Base-by-base conservation (phyloP, 2,888 invertebrate species). In the Lepidonotus clava region DNA sequence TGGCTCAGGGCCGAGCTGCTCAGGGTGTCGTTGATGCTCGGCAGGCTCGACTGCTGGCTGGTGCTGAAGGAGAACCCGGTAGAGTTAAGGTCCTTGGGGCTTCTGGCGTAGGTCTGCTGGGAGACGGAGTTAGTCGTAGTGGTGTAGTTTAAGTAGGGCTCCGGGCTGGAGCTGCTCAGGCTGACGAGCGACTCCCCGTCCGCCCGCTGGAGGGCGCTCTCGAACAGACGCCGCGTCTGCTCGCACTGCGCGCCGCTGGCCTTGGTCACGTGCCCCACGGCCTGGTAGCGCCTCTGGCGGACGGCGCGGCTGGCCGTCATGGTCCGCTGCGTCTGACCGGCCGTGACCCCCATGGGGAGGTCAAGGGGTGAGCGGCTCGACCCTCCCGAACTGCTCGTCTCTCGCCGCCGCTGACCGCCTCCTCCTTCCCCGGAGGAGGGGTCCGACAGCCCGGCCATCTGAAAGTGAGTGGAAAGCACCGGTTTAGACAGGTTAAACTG, bases 401-500 rank as follows among this genome's bases (percentile, higher is more conserved):
- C 56, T 8, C 56, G 8, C 24, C 56, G 56, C 56, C 56, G 14
- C 21, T 5, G 5, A 5, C 21, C 11, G 11, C 18, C 71, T 0
- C 46, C 14, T 24, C 46, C 28, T 8, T 21, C 11, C 5, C 11
- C 32, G 28, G 5, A 0, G 46, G 14, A 0, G 11, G 21, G 8
- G 14, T 14, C n/a, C 8, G 14, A 11, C 8, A 0, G 14, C 14
- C 28, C 46, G 1, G 1, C 24, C n/a, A 46, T 24, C 80, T 80
- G 80, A 0, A 80, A 80, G 80, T 80, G 41, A 46, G 80, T 32
- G 46, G 80, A 80, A 28, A 80, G 80, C 24, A 80, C 80, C 24
- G 80, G 80, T 28, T 24, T 24, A 46, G 80, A 80, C 32, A 80
- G 80, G 24, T 80, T 80, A 46, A 80, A 80, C 28, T 80, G 80